Percentiles rank a stretch among this genome's conserved stretches.
Evolutionary conservation across 1,140 invertebrate genomes (phyloP).

Genomic region (Venturia canescens): DNA sequence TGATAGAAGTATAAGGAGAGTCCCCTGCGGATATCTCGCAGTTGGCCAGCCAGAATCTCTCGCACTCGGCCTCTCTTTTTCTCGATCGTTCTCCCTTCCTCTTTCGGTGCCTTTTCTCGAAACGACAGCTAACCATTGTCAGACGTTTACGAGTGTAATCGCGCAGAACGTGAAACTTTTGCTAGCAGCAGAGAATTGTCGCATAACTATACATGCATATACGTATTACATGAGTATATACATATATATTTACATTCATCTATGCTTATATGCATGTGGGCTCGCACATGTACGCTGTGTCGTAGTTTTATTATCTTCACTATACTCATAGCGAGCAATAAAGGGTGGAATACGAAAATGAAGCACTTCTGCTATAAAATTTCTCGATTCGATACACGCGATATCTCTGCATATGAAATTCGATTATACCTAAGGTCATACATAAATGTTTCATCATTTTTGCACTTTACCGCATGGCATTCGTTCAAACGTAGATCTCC

Average conservation of each 20-base stretch:
- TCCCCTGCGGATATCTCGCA: conserved; percentile 44
- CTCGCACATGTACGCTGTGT: not conserved
- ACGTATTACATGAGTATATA: not conserved
- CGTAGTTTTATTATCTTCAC: conserved; percentile 24
- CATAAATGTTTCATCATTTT: not conserved
- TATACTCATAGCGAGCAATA: conserved; percentile 7
- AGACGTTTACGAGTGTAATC: conserved; percentile 47
- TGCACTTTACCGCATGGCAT: not conserved
- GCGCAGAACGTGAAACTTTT: conserved; percentile 45
- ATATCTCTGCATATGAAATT: not conserved
- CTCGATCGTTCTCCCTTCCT: not conserved
- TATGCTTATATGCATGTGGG: not conserved
- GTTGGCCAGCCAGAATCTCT: conserved; percentile 22
- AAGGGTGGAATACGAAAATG: not conserved
- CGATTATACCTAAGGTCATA: not conserved
- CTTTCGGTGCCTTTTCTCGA: not conserved
- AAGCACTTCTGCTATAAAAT: not conserved
- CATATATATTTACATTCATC: not conserved
- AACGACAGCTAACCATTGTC: conserved; percentile 45
- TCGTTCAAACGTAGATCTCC: not conserved
- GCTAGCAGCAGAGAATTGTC: conserved; percentile 19
- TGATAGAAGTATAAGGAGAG: conserved; percentile 44
- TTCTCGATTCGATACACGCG: conserved; percentile 19
- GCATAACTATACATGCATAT: conserved; percentile 17
- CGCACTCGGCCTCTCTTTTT: not conserved